Evolutionary conservation across 2,113 vertebrate species (phyloP).

Genomic region (Hippocampus abdominalis): DNA sequence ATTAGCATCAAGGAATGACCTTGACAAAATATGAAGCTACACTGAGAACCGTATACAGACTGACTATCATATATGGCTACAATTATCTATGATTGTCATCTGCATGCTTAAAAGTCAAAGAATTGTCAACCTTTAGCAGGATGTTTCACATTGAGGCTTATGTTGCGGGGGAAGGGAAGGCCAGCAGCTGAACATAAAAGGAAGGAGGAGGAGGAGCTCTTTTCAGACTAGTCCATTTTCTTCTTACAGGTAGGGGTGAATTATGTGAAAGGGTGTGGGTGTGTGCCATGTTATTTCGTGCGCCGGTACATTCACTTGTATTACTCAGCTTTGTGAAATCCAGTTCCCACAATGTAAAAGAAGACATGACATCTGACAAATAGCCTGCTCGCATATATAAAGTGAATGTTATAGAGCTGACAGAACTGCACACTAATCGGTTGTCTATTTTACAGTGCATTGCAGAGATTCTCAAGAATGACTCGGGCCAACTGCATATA

Average conservation of each 20-base stretch:
- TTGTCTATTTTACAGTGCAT: not conserved
- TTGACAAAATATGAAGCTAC: not conserved
- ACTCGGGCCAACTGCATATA: slow-evolving; percentile 46
- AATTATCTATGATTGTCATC: not conserved
- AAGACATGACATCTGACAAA: not conserved
- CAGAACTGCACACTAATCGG: not conserved
- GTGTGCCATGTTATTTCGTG: not conserved
- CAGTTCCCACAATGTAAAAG: not conserved
- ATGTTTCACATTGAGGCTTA: slow-evolving; percentile 40
- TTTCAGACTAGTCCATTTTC: slow-evolving; percentile 36
- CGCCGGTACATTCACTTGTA: not conserved
- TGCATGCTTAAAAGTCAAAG: slow-evolving; percentile 33
- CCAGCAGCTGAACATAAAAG: slow-evolving; percentile 34
- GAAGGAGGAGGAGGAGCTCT: slow-evolving; percentile 47
- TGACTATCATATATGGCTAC: not conserved
- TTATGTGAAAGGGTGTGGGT: slow-evolving; percentile 7
- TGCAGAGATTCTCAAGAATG: slow-evolving; percentile 19
- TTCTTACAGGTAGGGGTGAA: slow-evolving; percentile 16
- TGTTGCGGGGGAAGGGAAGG: slow-evolving; percentile 32
- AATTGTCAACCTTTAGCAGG: slow-evolving; percentile 36
- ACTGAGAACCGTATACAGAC: not conserved
- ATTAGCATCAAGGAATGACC: slow-evolving; percentile 11
- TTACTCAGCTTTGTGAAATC: not conserved
- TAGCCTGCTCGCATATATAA: not conserved
- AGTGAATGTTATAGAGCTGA: not conserved